Conservation (phyloP, 2,797 vertebrate genomes). For the Buceros bicornis region DNA sequence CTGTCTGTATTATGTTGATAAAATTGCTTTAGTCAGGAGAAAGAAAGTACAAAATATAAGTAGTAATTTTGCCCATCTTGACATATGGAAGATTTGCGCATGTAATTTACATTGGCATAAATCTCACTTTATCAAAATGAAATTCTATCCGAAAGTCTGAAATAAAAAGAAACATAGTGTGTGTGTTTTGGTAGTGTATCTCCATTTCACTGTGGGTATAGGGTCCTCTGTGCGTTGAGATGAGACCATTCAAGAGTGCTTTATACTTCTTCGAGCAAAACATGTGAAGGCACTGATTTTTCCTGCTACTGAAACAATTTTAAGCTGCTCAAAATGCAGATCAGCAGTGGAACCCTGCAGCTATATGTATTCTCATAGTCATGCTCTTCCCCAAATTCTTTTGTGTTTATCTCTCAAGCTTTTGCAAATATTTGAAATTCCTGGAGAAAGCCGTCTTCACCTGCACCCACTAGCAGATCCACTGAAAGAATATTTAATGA, state of each 20-base stretch:
- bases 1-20: constrained; percentile 66
- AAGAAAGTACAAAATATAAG: constrained; percentile 34
- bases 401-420: neutral
- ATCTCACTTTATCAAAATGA: constrained; percentile 11
- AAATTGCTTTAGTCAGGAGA: constrained; percentile 70
- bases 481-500: constrained; percentile 49
- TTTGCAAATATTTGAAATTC: constrained; percentile 58
- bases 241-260: neutral
- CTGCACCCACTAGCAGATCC: neutral
- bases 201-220: neutral
- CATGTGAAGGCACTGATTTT: neutral
- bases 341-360: neutral
- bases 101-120: neutral
- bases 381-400: neutral
- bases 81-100: constrained; percentile 44
- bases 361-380: neutral
- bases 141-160: neutral
- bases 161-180: neutral
- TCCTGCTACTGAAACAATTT: neutral
- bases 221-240: neutral
- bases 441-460: neutral
- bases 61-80: neutral
- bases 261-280: neutral
- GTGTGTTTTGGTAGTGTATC: neutral
- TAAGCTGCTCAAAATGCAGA: neutral